Base-by-base conservation (phyloP, 2,888 invertebrate genomes). In the Drosophila borealis region DNA sequence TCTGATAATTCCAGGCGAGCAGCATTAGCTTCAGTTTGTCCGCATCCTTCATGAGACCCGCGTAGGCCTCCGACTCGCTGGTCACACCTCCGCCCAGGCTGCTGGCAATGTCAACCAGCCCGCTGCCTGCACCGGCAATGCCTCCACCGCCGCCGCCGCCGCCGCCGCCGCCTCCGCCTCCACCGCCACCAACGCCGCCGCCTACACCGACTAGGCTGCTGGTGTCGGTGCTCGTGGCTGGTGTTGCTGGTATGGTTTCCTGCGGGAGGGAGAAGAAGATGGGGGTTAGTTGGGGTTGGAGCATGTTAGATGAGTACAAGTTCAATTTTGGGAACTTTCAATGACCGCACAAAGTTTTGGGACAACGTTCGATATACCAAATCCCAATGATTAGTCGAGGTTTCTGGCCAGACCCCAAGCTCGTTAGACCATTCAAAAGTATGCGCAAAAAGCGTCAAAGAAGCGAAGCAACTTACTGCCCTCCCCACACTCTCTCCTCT, bases 21-120 rank as follows among this genome's bases (percentile, higher is more conserved):
- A 96, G 94, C 96, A 96, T 96, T 94, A 96, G 94, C 94, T 96
- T 96, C 93, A 96, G 94, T 94, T 96, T 96, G 94, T 96, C 96
- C 90, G 96, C 96, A 93, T 96, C 96, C 95, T 96, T 96, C 95
- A 95, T 92, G 1, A 93, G 88, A 11, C 92, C 92, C 21, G 92
- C 91, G 66, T 92, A 92, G 17, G 92, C 90, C 70, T 92, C 92
- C 19, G 85, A 66, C 76, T 91, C 82, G 83, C 82, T 81, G 80
- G 75, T 78, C 67, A 82, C 65, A 53, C 75, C 72, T 8, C 71
- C 77, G 36, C 88, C 65, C 39, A 84, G 42, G 17, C 88, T 70
- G 59, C 74, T 79, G 11, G 80, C 85, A 53, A 84, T 71, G 42
- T 80, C 88, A 13, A 78, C 77, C 41, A 89, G 63, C 25, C 70